A percentile compares a stretch with the other conserved stretches of the same genome.
phyloP scores from a whole-genome alignment of 1,140 invertebrate genomes.

The Adoxophyes honmai region DNA sequence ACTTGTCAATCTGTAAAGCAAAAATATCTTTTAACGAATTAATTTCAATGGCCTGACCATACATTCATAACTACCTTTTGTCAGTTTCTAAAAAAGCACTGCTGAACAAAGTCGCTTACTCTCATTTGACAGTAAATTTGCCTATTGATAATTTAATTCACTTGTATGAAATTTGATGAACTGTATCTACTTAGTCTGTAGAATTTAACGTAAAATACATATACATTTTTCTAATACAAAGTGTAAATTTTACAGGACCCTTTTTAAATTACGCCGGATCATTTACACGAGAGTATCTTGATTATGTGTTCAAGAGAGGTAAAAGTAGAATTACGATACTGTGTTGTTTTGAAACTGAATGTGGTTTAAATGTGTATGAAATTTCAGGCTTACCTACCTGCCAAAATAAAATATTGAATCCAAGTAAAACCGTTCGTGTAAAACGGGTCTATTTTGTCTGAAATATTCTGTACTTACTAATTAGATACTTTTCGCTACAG shows the following conservation, averaged over 20 bases:
- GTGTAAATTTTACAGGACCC: slow-evolving; percentile 7
- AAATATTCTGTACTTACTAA: no score
- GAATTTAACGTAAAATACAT: neutral
- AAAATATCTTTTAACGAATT: no score
- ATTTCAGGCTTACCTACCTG: no score
- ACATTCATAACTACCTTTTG: neutral
- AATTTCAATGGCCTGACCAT: no score
- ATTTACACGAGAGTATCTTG: slow-evolving; percentile 2
- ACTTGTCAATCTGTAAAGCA: no score
- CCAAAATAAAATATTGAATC: no score
- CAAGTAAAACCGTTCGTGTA: no score
- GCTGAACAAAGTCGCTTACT: slow-evolving; percentile 15
- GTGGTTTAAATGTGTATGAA: no score
- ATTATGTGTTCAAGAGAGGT: slow-evolving; percentile 1
- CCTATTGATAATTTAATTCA: neutral
- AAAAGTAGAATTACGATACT: slow-evolving; percentile 5
- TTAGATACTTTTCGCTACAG: no score
- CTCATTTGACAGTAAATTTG: slow-evolving; percentile 12
- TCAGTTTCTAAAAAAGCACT: slow-evolving; percentile 1
- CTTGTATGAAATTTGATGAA: neutral
- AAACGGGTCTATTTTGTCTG: no score
- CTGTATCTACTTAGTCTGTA: neutral
- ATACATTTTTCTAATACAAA: slow-evolving; percentile 7
- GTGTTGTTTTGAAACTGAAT: neutral
- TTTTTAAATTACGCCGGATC: neutral